Percentiles rank a stretch among this genome's conserved stretches.
Evolutionary conservation across 1,140 invertebrate species (phyloP).

Genomic region (Halesus radiatus): DNA sequence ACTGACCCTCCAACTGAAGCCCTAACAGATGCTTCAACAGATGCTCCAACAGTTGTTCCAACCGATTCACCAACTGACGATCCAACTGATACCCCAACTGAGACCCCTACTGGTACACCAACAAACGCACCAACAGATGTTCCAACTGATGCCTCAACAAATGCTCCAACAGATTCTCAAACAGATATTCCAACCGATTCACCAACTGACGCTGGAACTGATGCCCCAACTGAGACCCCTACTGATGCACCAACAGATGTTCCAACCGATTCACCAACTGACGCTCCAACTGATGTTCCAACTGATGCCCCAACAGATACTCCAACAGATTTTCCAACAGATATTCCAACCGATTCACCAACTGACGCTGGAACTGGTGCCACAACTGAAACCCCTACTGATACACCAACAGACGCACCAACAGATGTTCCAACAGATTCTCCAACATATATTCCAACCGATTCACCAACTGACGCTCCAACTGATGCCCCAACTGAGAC

Average conservation of each 20-base stretch:
- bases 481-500: not conserved
- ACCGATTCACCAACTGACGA: constrained; percentile 1
- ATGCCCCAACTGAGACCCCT: not conserved
- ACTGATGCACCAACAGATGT: constrained; percentile 13
- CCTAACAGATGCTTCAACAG: not conserved
- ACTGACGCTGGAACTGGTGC: too few species aligned
- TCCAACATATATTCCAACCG: not conserved
- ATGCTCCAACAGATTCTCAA: not conserved
- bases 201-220: constrained; percentile 1
- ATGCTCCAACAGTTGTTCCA: not conserved
- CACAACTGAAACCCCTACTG: not conserved
- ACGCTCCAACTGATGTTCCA: not conserved
- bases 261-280: too few species aligned
- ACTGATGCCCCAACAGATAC: not conserved
- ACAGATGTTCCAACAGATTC: too few species aligned
- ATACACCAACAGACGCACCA: not conserved
- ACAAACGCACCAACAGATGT: not conserved
- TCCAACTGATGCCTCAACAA: constrained; percentile 21
- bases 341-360: too few species aligned
- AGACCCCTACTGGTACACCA: constrained; percentile 7
- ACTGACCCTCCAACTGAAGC: not conserved
- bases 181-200: not conserved
- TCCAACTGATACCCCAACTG: constrained; percentile 20
- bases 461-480: not conserved
- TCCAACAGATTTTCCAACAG: too few species aligned